Conservation (phyloP, 1,140 invertebrate genomes). For the Metaphire vulgaris region DNA sequence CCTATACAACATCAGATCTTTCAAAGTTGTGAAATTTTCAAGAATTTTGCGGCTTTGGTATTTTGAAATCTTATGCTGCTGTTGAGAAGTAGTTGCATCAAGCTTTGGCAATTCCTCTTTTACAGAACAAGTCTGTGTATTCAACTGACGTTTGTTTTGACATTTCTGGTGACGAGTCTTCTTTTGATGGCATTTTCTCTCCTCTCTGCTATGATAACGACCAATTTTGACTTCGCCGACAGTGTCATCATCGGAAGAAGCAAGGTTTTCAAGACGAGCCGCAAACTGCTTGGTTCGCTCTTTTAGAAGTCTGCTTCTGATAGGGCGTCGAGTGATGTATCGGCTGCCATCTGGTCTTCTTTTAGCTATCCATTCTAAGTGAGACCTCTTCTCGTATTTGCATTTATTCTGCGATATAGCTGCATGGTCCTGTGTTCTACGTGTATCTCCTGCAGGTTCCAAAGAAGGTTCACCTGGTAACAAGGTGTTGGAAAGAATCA, state of each 20-base stretch:
- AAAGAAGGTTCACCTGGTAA: no score
- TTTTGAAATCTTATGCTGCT: neutral
- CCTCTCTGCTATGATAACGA: slow-evolving; percentile 72
- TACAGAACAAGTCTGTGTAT: neutral
- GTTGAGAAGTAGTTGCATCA: neutral
- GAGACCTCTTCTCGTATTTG: slow-evolving; percentile 7
- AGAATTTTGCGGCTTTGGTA: neutral
- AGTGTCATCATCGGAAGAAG: slow-evolving; percentile 75
- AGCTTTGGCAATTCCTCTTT: neutral
- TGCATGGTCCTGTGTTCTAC: no score
- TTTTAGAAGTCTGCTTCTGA: slow-evolving; percentile 59
- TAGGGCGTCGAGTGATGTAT: slow-evolving; percentile 30
- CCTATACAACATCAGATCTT: neutral
- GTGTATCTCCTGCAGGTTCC: no score
- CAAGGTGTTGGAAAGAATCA: no score
- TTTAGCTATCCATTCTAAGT: slow-evolving; percentile 75
- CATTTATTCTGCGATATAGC: no score
- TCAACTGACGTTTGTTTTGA: slow-evolving; percentile 34
- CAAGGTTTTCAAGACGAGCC: slow-evolving; percentile 63
- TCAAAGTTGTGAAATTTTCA: neutral
- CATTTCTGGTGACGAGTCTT: slow-evolving; percentile 61
- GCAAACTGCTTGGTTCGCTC: slow-evolving; percentile 60
- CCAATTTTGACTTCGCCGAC: slow-evolving; percentile 74
- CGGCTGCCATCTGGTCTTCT: slow-evolving; percentile 67
- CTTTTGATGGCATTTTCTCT: slow-evolving; percentile 68